Conservation (phyloP, 1,140 invertebrate species). For the Drosophila cardini region DNA sequence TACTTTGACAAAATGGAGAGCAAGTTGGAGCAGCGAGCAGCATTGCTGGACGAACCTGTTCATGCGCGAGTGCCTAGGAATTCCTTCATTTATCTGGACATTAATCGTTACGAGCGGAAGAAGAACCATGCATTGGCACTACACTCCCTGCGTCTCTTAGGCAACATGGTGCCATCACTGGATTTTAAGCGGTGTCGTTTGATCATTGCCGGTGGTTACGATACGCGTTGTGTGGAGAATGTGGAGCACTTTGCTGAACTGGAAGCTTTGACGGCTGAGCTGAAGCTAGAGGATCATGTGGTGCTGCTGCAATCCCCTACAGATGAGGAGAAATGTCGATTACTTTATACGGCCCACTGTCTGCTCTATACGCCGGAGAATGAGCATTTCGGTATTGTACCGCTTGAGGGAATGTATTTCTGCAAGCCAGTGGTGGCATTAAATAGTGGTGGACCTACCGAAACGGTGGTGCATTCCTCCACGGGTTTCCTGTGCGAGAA, state of each 20-base stretch:
- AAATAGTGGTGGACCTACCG: slow-evolving; percentile 97
- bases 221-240: slow-evolving; percentile 95
- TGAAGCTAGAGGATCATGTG: slow-evolving; percentile 90
- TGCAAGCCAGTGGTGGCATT: slow-evolving; percentile 97
- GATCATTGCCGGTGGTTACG: slow-evolving; percentile 99
- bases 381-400: slow-evolving; percentile 99
- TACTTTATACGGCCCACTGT: slow-evolving; percentile 91
- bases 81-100: slow-evolving; percentile 93
- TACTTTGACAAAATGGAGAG: slow-evolving; percentile 88
- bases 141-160: slow-evolving; percentile 90
- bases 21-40: slow-evolving; percentile 73
- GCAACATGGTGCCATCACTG: slow-evolving; percentile 85
- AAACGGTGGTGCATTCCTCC: slow-evolving; percentile 94
- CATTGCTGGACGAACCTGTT: slow-evolving; percentile 53
- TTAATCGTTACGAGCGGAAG: slow-evolving; percentile 99
- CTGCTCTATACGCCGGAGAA: slow-evolving; percentile 98
- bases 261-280: slow-evolving; percentile 76
- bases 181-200: slow-evolving; percentile 90
- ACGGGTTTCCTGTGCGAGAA: slow-evolving; percentile 95
- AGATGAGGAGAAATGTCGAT: slow-evolving; percentile 92
- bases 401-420: slow-evolving; percentile 98
- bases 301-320: slow-evolving; percentile 94
- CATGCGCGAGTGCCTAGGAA: slow-evolving; percentile 84
- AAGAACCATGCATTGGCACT: slow-evolving; percentile 96
- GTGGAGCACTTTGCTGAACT: slow-evolving; percentile 94